Evolutionary conservation across 2,888 invertebrate species (phyloP).

Genomic region (Tortrix viridana): DNA sequence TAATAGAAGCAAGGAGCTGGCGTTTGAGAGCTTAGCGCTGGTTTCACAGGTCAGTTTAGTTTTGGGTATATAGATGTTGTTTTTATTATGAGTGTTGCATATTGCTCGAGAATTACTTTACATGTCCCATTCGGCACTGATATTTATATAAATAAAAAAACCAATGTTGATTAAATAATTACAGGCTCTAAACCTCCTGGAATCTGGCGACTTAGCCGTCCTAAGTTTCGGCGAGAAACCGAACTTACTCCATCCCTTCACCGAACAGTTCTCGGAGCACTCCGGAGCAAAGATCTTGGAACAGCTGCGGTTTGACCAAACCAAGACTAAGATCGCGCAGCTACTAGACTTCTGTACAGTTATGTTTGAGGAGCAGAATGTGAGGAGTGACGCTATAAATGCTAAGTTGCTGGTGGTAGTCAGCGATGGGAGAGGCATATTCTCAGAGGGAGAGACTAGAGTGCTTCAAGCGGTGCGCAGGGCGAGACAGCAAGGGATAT

Average conservation of each 20-base stretch:
- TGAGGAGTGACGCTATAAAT: slow-evolving; percentile 82
- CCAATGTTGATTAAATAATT: background rate
- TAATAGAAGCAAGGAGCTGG: slow-evolving; percentile 94
- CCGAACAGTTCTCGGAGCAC: slow-evolving; percentile 93
- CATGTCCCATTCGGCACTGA: too few species aligned
- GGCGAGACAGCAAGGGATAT: slow-evolving; percentile 92
- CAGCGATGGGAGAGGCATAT: slow-evolving; percentile 97
- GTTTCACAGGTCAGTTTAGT: slow-evolving; percentile 86
- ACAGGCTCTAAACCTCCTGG: slow-evolving; percentile 94
- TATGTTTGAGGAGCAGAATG: slow-evolving; percentile 73
- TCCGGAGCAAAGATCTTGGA: slow-evolving; percentile 93
- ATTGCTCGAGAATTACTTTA: too few species aligned
- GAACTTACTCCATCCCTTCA: slow-evolving; percentile 93
- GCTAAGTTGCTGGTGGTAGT: slow-evolving; percentile 96
- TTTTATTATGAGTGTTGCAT: too few species aligned
- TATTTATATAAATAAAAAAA: too few species aligned
- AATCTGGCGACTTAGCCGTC: slow-evolving; percentile 96
- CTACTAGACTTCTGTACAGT: slow-evolving; percentile 91
- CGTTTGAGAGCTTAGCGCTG: slow-evolving; percentile 97
- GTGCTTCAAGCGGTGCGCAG: slow-evolving; percentile 91
- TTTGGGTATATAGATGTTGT: background rate
- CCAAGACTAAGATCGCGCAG: slow-evolving; percentile 93
- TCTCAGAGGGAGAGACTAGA: slow-evolving; percentile 92
- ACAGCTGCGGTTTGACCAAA: slow-evolving; percentile 94
- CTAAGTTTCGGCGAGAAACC: slow-evolving; percentile 95